Conservation (phyloP, 2,888 invertebrate genomes). For the Antitype chi region DNA sequence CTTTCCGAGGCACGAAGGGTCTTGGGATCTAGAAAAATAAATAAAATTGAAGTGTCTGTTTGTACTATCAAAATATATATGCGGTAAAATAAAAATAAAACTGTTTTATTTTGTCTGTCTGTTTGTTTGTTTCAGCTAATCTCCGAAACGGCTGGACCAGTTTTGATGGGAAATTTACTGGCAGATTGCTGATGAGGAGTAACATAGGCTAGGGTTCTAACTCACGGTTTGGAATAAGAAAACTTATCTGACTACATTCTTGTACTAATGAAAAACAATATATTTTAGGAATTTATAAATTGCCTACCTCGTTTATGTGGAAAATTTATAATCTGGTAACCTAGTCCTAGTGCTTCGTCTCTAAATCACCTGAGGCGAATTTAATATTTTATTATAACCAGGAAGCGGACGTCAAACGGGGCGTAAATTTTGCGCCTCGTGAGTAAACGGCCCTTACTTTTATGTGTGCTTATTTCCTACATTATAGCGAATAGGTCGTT, state of each 20-base stretch:
- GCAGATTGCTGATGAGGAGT: too few species aligned
- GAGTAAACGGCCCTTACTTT: conserved; percentile 40
- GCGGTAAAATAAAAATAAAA: too few species aligned
- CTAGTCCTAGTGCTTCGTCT: conserved; percentile 23
- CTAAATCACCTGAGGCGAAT: conserved; percentile 62
- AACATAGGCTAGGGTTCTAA: too few species aligned
- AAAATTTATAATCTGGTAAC: conserved; percentile 20
- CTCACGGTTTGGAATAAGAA: not conserved
- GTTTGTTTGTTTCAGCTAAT: too few species aligned
- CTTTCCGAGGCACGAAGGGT: too few species aligned
- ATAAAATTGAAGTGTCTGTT: too few species aligned
- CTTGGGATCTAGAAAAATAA: too few species aligned
- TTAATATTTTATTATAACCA: conserved; percentile 65
- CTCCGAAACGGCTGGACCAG: too few species aligned
- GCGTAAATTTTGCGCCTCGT: conserved; percentile 56
- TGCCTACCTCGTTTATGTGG: not conserved
- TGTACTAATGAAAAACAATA: not conserved
- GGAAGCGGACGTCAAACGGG: conserved; percentile 59
- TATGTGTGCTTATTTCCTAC: conserved; percentile 27
- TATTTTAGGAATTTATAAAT: not conserved
- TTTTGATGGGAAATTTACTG: too few species aligned
- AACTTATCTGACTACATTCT: not conserved
- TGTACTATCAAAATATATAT: too few species aligned
- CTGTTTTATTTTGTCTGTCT: too few species aligned
- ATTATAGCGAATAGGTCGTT: conserved; percentile 26